Base-by-base conservation (phyloP, 2,113 vertebrate genomes). In the Pungitius pungitius region DNA sequence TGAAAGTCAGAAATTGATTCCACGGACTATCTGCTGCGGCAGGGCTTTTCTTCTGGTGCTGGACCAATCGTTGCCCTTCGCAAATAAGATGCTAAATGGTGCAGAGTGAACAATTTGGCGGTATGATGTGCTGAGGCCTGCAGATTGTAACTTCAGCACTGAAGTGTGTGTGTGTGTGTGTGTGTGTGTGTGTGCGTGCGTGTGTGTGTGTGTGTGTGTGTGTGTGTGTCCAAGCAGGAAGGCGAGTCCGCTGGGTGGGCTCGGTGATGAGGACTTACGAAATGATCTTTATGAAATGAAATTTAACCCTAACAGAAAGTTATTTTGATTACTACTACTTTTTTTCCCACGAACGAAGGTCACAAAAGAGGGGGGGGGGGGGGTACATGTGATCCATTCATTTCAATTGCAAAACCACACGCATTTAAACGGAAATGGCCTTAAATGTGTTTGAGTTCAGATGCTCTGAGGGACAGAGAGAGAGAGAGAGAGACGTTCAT, bases 401-500 rank as follows among this genome's bases (percentile, higher is more conserved):
- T 47, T n/a, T n/a, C n/a, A n/a, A 49, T 10, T n/a, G 18, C n/a
- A 26, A 52, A 52, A 52, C 12, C 9, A 51, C n/a, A 1, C 10
- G 24, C 22, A 52, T 18, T 52, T 1, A 13, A 52, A 24, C 24
- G 12, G 1, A 52, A 24, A 52, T 24, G 22, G 8, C 24, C 11
- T 11, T n/a, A 52, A 24, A 6, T 52, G 4, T 26, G 24, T 24
- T 54, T 13, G 13, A 12, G 22, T 3, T 22, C 47, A 51, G n/a
- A 7, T 54, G 22, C 49, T n/a, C n/a, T n/a, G n/a, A 54, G 74
- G 64, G 75, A 47, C 80, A 37, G 66, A 73, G 79, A 47, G 73
- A 69, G 75, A 58, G 77, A 71, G 78, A 55, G 70, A 69, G 72
- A 64, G 69, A 49, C 64, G 75, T 71, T 17, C 56, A 78, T 33